Conservation (phyloP, 2,113 vertebrate species). For the Eretmodus cyanostictus region DNA sequence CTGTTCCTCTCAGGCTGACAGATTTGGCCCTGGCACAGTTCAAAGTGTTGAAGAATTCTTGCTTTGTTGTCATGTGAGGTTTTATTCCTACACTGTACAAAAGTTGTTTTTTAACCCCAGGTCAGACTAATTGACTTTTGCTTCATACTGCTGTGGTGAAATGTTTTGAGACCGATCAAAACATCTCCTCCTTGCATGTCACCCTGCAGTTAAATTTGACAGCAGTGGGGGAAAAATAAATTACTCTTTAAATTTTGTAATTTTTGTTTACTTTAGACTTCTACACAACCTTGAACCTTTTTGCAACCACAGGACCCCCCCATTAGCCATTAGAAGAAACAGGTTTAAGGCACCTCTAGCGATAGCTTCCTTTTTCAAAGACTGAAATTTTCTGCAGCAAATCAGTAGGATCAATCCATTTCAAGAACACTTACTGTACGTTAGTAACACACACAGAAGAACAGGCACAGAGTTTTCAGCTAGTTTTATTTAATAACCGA, state of each 20-base stretch:
- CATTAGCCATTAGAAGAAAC: background rate
- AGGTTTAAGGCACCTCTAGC: background rate
- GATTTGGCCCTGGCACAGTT: background rate
- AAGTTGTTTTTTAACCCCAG: background rate
- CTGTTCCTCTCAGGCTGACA: background rate
- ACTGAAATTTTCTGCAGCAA: background rate
- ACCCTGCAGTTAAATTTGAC: background rate
- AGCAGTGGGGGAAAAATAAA: background rate
- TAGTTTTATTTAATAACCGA: constrained; percentile 49
- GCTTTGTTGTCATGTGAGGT: background rate
- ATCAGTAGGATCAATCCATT: background rate
- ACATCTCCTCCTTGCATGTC: background rate
- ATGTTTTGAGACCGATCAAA: background rate
- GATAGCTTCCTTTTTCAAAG: background rate
- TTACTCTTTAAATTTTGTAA: background rate
- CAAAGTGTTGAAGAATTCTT: background rate
- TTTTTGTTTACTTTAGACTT: background rate
- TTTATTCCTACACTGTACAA: background rate
- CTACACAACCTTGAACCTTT: background rate
- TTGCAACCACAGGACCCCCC: background rate
- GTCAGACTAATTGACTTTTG: background rate
- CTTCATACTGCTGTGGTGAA: background rate
- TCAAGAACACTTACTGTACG: background rate
- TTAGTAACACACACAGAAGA: background rate
- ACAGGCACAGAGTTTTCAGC: background rate